A percentile compares a stretch with the other conserved stretches of the same genome.
Conservation (phyloP, 2,888 invertebrate genomes). For the Ypsolopha sequella region DNA sequence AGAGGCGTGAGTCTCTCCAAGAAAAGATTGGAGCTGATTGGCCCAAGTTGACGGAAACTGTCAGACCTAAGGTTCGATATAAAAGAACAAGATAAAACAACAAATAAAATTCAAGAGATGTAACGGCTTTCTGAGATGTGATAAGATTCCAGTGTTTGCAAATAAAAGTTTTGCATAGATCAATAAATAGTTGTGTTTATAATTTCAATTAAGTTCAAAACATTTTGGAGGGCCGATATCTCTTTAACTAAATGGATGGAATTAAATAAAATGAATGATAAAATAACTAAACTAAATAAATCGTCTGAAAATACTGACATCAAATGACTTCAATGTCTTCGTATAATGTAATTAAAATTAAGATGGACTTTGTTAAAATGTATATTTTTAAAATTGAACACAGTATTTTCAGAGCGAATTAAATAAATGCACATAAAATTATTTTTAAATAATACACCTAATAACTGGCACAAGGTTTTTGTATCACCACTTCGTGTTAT, state of each 20-base stretch:
- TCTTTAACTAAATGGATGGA: conserved; percentile 45
- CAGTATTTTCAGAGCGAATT: conserved; percentile 34
- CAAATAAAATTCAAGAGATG: neutral
- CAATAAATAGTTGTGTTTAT: neutral
- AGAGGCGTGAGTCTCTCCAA: conserved; percentile 76
- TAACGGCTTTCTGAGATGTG: neutral
- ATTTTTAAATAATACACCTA: conserved; percentile 30
- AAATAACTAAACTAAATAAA: conserved; percentile 34
- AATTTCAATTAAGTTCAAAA: conserved; percentile 5
- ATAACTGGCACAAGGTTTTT: conserved; percentile 57
- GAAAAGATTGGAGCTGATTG: conserved; percentile 81
- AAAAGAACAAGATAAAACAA: conserved; percentile 38
- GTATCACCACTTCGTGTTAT: conserved; percentile 59
- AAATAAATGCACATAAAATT: conserved; percentile 54
- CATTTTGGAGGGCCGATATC: conserved; percentile 34
- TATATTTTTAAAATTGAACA: conserved; percentile 14
- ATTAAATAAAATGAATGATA: conserved; percentile 39
- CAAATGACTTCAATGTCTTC: conserved; percentile 12
- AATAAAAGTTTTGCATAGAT: neutral
- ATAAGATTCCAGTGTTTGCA: neutral
- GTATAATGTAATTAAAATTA: too few species aligned
- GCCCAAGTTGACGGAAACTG: conserved; percentile 78
- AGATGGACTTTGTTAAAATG: neutral
- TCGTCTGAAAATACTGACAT: conserved; percentile 33
- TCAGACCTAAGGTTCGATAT: conserved; percentile 78